Evolutionary conservation across 2,888 invertebrate species (phyloP).

Genomic region (Andrena dorsata): DNA sequence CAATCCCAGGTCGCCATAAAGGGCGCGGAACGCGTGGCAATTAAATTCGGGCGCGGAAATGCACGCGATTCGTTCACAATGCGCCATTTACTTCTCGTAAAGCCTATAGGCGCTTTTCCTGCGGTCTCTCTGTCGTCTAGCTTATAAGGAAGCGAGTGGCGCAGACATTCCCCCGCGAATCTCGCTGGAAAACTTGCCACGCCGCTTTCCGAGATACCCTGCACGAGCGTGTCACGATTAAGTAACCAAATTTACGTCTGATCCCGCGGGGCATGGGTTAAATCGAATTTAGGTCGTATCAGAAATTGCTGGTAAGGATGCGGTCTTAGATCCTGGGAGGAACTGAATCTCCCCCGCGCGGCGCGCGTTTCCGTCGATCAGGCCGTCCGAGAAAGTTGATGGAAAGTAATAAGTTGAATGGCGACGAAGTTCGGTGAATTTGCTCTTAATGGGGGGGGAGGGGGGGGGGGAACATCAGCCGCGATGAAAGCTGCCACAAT

Average conservation of each 20-base stretch:
- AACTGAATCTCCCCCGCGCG: slow-evolving; percentile 8
- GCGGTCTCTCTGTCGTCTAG: neutral
- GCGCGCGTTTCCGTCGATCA: neutral
- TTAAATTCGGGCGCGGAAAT: slow-evolving; percentile 53
- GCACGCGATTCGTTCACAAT: slow-evolving; percentile 37
- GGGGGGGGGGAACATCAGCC: slow-evolving; percentile 6
- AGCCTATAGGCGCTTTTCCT: slow-evolving; percentile 3
- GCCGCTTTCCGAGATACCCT: too few relatives aligned
- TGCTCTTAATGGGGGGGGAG: slow-evolving; percentile 29
- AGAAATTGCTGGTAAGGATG: neutral
- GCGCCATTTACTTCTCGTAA: slow-evolving; percentile 18
- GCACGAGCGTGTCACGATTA: too few relatives aligned
- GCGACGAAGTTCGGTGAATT: slow-evolving; percentile 46
- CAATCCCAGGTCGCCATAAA: too few relatives aligned
- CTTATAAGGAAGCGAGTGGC: neutral
- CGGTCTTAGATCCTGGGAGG: neutral
- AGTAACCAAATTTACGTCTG: too few relatives aligned
- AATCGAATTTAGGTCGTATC: neutral
- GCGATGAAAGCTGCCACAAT: slow-evolving; percentile 44
- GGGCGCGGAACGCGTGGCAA: slow-evolving; percentile 21
- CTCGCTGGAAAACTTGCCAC: too few relatives aligned
- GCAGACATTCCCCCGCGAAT: too few relatives aligned
- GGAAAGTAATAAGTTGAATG: slow-evolving; percentile 59
- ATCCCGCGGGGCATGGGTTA: too few relatives aligned
- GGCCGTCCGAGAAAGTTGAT: slow-evolving; percentile 52